Conservation (phyloP, 2,113 vertebrate genomes). For the Sander lucioperca region DNA sequence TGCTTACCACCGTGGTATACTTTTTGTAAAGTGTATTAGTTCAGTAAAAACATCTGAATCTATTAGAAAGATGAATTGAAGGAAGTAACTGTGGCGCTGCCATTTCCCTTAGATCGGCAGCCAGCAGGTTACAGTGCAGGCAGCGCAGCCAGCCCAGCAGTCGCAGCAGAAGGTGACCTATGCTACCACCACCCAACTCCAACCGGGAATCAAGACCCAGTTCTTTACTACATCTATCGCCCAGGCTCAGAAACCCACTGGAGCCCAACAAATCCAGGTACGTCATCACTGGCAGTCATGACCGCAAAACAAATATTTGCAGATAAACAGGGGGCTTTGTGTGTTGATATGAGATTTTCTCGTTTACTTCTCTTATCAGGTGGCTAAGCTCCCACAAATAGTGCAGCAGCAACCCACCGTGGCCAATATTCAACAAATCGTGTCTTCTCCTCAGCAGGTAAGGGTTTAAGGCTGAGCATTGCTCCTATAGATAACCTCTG, state of each 20-base stretch:
- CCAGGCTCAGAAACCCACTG: conserved; percentile 90
- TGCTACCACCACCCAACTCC: conserved; percentile 84
- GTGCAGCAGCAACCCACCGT: conserved; percentile 88
- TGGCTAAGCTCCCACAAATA: conserved; percentile 90
- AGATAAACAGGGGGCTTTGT: neutral
- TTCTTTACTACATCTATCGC: conserved; percentile 91
- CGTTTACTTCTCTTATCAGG: conserved; percentile 78
- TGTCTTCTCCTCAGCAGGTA: conserved; percentile 93
- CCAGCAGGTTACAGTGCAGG: conserved; percentile 90
- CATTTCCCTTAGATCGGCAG: conserved; percentile 61
- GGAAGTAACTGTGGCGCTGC: neutral
- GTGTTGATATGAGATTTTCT: conserved; percentile 33
- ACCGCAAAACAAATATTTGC: neutral
- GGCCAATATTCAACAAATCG: conserved; percentile 90
- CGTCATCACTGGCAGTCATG: conserved; percentile 14
- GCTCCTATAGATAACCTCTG: neutral
- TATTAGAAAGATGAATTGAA: neutral
- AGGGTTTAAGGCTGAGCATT: conserved; percentile 15
- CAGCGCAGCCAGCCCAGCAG: conserved; percentile 87
- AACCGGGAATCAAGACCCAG: conserved; percentile 93
- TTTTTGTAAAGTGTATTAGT: neutral
- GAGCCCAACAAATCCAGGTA: conserved; percentile 93
- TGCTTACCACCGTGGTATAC: neutral
- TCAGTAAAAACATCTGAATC: neutral
- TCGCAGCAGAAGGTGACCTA: conserved; percentile 94